phyloP scores from a whole-genome alignment of 2,797 vertebrate species.

The Danio choprae region DNA sequence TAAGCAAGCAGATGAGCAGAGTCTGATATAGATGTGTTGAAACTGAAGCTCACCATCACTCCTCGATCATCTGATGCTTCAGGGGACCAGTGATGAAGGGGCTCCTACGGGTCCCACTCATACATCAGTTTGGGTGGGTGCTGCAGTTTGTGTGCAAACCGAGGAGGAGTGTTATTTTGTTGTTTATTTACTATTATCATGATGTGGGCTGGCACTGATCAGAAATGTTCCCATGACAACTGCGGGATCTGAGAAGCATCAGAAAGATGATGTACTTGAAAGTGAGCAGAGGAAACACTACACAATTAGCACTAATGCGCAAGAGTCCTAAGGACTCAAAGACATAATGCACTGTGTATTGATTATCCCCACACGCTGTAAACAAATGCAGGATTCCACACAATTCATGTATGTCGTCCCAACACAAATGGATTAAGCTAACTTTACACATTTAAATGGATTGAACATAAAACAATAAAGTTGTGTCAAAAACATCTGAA shows the following conservation, averaged over 20 bases:
- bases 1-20: background rate
- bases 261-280: background rate
- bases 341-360: no score
- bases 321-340: background rate
- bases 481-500: no score
- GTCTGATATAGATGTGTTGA: background rate
- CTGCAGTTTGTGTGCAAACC: slow-evolving; percentile 22
- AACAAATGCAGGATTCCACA: no score
- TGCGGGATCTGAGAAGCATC: background rate
- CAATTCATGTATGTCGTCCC: no score
- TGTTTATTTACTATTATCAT: no score
- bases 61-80: background rate
- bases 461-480: no score
- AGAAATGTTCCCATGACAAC: slow-evolving; percentile 50
- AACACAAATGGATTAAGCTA: no score
- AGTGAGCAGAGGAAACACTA: background rate
- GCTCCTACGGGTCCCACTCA: background rate
- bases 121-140: background rate
- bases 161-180: slow-evolving; percentile 46
- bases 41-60: background rate
- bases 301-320: background rate
- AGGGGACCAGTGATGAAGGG: background rate
- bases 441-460: no score
- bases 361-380: no score
- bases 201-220: background rate